Percentiles rank a stretch among this genome's conserved stretches.
Evolutionary conservation across 2,797 vertebrate genomes (phyloP).

Genomic region (Enteromius unitaeniatus): DNA sequence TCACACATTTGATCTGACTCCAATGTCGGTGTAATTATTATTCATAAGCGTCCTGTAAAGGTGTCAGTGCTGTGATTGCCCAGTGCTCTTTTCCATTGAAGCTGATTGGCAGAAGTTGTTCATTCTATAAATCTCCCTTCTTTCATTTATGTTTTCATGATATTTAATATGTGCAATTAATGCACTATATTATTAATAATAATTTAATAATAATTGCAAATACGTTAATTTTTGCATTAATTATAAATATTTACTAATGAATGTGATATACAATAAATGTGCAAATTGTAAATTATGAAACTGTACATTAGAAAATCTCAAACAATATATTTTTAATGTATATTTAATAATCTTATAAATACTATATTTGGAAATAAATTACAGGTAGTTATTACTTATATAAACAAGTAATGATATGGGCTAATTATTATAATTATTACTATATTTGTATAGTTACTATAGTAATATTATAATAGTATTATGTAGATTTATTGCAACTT

Average conservation of each 20-base stretch:
- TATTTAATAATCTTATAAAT: neutral
- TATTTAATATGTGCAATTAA: neutral
- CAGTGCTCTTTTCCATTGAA: neutral
- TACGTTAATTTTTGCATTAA: neutral
- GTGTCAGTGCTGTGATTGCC: constrained; percentile 5
- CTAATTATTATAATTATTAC: neutral
- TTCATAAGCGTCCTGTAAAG: neutral
- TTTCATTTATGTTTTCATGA: neutral
- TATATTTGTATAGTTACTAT: neutral
- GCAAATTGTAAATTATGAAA: neutral
- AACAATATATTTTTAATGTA: neutral
- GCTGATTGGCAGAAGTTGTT: neutral
- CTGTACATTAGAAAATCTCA: neutral
- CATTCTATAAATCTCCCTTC: neutral
- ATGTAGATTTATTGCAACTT: neutral
- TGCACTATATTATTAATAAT: too few relatives aligned
- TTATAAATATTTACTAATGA: neutral
- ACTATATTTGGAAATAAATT: neutral
- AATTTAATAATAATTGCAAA: neutral
- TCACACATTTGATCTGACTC: neutral
- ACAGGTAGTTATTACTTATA: neutral
- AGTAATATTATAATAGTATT: neutral
- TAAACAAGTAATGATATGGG: neutral
- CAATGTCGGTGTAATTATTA: neutral
- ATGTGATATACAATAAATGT: neutral